Base-by-base conservation (phyloP, 2,888 invertebrate species). In the Eilema griseolum region DNA sequence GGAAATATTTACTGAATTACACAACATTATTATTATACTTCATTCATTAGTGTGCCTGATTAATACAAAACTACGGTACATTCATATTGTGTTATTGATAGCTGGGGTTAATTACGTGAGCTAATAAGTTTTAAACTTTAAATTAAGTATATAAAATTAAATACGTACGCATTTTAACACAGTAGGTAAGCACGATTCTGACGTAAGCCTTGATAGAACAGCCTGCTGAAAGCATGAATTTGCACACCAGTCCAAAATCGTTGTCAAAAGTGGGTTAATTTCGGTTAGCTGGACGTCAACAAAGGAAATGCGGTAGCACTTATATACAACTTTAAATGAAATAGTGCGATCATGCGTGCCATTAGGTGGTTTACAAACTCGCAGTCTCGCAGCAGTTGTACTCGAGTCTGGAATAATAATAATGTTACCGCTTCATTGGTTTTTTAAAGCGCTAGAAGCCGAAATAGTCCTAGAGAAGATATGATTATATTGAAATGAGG, bases 21-120 rank as follows among this genome's bases (percentile, higher is more conserved):
- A 65, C 41, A 63, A 61, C 28, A 31, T 31, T 64, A 64, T 23
- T n/a, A 52, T 59, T 61, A 52, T 52, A 52, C 52, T 52, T 52
- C 52, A 52, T 52, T 52, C 52, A 52, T 52, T 52, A 52, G 52
- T n/a, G 33, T 31, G 41, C 23, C 26, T 33, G 33, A 31, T 28
- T 33, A 63, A 63, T 63, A 33, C 14, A n/a, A 63, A 63, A 33
- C 20, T 24, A 23, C 33, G 16, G 46, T 52, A 52, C 52, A 52
- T 61, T 26, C 26, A 28, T 61, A 61, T 61, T 61, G 26, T 61
- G 61, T 31, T 61, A 52, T 52, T 52, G 52, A 52, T 52, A 52
- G 52, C 52, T 52, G 52, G 52, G 52, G 52, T n/a, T 52, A 52
- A 52, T 52, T 52, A 52, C 52, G n/a, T 52, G n/a, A 4, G 41